phyloP scores from a whole-genome alignment of 2,113 vertebrate genomes.

The Diphyllodes magnificus region DNA sequence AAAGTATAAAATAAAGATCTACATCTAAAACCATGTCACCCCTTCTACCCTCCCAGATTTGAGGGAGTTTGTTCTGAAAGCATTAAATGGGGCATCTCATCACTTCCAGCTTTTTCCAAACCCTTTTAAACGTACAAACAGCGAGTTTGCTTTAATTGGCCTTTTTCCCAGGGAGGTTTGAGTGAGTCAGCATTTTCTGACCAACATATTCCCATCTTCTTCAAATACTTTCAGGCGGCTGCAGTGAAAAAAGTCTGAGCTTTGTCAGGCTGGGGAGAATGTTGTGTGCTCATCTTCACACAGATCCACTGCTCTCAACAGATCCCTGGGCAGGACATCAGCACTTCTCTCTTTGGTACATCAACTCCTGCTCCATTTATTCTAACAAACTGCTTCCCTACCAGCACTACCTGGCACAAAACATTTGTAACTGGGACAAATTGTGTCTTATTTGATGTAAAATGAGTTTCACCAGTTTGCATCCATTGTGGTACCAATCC shows the following conservation, averaged over 20 bases:
- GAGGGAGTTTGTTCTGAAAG: neutral
- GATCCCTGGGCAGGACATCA: neutral
- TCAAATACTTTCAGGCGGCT: neutral
- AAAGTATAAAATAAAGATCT: neutral
- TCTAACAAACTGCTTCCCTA: neutral
- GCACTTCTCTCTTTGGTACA: neutral
- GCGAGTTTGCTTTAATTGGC: neutral
- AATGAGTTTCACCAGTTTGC: neutral
- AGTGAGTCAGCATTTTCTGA: slow-evolving; percentile 34
- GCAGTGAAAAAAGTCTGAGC: neutral
- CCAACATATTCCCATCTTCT: neutral
- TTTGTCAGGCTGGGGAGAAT: neutral
- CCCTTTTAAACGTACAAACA: neutral
- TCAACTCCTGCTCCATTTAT: neutral
- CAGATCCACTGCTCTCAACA: neutral
- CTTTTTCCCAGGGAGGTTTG: neutral
- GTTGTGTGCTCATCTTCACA: neutral
- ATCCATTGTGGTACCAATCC: neutral
- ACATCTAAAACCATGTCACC: neutral
- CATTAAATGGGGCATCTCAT: neutral
- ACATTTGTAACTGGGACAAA: neutral
- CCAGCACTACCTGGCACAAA: neutral
- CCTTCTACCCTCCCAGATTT: neutral
- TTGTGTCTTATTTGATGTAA: neutral
- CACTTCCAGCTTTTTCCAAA: neutral